A percentile compares a stretch with the other conserved stretches of the same genome.
Evolutionary conservation across 2,797 vertebrate species (phyloP).

Genomic region (Cynopterus sphinx): DNA sequence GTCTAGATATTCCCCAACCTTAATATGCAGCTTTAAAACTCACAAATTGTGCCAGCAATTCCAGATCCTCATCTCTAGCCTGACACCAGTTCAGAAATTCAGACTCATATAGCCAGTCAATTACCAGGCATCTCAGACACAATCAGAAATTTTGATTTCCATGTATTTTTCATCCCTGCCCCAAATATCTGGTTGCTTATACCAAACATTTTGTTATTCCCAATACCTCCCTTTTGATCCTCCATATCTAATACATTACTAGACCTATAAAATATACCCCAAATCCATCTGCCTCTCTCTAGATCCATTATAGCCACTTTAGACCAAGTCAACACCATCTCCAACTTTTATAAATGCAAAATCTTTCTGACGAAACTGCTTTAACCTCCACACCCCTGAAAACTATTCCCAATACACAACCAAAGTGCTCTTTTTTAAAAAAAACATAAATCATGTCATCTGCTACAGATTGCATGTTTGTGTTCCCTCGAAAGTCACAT

Average conservation of each 20-base stretch:
- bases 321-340: background rate
- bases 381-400: background rate
- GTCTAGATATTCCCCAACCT: background rate
- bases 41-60: background rate
- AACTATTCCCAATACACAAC: background rate
- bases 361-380: background rate
- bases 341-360: background rate
- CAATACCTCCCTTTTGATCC: background rate
- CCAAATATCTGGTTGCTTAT: background rate
- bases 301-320: background rate
- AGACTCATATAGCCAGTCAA: background rate
- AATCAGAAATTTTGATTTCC: slow-evolving; percentile 3
- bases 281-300: background rate
- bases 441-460: background rate
- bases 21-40: background rate
- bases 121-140: background rate
- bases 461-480: background rate
- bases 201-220: background rate
- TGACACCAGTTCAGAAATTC: background rate
- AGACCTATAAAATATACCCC: background rate
- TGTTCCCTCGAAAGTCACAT: background rate
- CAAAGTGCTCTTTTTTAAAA: background rate
- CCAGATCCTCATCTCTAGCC: background rate
- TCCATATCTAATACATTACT: background rate
- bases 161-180: background rate